A percentile compares a stretch with the other conserved stretches of the same genome.
phyloP scores from a whole-genome alignment of 2,888 invertebrate species.

The Sthenelais limicola region DNA sequence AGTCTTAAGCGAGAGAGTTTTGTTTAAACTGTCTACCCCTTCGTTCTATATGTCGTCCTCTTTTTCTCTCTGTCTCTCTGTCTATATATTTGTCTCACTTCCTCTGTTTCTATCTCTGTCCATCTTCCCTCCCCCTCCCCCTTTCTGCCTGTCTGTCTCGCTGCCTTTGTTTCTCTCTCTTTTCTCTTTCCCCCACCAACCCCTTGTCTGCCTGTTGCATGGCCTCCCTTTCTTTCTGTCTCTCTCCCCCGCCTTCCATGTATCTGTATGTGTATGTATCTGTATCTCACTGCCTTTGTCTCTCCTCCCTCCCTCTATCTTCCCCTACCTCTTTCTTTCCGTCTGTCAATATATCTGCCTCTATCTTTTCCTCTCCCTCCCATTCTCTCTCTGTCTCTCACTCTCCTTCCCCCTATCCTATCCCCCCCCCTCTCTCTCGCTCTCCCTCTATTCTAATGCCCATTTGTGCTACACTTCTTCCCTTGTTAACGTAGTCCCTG shows the following conservation, averaged over 20 bases:
- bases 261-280: too few relatives aligned
- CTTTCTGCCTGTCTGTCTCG: not conserved
- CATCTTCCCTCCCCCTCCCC: not conserved
- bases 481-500: too few relatives aligned
- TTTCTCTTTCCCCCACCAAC: not conserved
- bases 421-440: not conserved
- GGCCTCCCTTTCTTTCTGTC: not conserved
- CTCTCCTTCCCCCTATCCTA: not conserved
- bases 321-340: not conserved
- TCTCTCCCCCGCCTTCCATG: not conserved
- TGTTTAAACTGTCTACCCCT: too few relatives aligned
- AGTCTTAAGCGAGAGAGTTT: too few relatives aligned
- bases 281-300: too few relatives aligned
- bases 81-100: not conserved
- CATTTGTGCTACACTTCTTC: too few relatives aligned
- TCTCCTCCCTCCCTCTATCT: not conserved
- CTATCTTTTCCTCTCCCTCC: not conserved
- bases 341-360: not conserved
- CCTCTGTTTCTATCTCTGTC: not conserved
- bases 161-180: not conserved
- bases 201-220: not conserved
- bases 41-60: not conserved
- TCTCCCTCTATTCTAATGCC: not conserved
- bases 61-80: not conserved
- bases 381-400: not conserved